phyloP scores from a whole-genome alignment of 2,888 invertebrate genomes.

The Strigamia transsilvanica region DNA sequence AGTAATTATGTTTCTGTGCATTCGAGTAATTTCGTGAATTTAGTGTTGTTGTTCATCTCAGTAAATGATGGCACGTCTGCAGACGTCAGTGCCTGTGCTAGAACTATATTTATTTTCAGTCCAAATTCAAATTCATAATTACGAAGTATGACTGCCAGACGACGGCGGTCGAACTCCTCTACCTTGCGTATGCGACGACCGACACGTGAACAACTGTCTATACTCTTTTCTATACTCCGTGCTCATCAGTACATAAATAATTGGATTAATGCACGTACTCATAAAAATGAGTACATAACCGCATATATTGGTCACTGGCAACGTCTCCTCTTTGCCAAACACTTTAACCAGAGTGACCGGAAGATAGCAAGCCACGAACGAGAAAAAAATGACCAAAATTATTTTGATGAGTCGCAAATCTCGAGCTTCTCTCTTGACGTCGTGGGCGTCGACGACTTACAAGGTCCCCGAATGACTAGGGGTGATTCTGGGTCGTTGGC shows the following conservation, averaged over 20 bases:
- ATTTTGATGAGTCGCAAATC: conserved; percentile 78
- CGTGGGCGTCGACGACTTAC: background rate
- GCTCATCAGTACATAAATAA: conserved; percentile 94
- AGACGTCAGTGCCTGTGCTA: too few relatives aligned
- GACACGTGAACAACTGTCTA: conserved; percentile 73
- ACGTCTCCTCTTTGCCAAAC: conserved; percentile 79
- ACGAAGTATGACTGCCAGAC: background rate
- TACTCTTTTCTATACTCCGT: conserved; percentile 89
- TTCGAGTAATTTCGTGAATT: too few relatives aligned
- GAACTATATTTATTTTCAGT: too few relatives aligned
- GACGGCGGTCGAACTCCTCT: background rate
- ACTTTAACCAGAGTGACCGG: conserved; percentile 92
- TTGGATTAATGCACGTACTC: conserved; percentile 89
- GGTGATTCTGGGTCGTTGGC: background rate
- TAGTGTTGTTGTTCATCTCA: too few relatives aligned
- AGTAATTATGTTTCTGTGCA: too few relatives aligned
- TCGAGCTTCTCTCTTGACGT: conserved; percentile 6
- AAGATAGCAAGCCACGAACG: conserved; percentile 87
- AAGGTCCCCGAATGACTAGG: background rate
- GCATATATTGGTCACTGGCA: conserved; percentile 68
- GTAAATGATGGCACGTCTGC: too few relatives aligned
- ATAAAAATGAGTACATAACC: conserved; percentile 86
- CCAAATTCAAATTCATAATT: too few relatives aligned
- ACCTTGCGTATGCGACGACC: conserved; percentile 40
- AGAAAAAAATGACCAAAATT: conserved; percentile 90